A percentile compares a stretch with the other conserved stretches of the same genome.
Conservation (phyloP, 2,113 vertebrate genomes). For the Eulemur macaco region DNA sequence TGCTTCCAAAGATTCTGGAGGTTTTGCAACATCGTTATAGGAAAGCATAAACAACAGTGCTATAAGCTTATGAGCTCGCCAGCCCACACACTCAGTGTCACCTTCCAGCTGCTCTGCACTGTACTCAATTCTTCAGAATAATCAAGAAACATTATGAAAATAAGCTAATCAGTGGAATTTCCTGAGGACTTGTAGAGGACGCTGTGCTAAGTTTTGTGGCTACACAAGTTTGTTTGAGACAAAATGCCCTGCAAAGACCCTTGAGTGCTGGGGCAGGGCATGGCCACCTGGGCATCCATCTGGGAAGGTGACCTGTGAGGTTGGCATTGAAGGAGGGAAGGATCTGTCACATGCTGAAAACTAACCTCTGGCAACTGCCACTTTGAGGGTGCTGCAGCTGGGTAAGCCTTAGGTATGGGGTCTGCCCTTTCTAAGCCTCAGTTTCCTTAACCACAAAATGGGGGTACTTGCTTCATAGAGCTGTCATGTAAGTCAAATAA, state of each 20-base stretch:
- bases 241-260: background rate
- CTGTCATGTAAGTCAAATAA: background rate
- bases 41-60: background rate
- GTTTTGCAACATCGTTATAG: background rate
- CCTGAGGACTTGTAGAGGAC: background rate
- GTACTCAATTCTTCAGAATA: background rate
- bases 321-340: background rate
- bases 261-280: background rate
- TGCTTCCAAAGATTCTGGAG: background rate
- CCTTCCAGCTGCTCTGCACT: rapidly evolving
- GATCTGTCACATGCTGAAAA: background rate
- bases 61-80: background rate
- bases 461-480: background rate
- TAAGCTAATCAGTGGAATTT: background rate
- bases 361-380: background rate
- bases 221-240: background rate
- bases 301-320: background rate
- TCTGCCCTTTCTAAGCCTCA: background rate
- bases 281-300: rapidly evolving
- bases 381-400: no score
- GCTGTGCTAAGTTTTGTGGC: background rate
- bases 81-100: background rate
- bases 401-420: background rate
- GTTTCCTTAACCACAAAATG: background rate
- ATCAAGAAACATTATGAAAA: background rate